A percentile compares a stretch with the other conserved stretches of the same genome.
Conservation (phyloP, 2,113 vertebrate species). For the Bostrychus sinensis region DNA sequence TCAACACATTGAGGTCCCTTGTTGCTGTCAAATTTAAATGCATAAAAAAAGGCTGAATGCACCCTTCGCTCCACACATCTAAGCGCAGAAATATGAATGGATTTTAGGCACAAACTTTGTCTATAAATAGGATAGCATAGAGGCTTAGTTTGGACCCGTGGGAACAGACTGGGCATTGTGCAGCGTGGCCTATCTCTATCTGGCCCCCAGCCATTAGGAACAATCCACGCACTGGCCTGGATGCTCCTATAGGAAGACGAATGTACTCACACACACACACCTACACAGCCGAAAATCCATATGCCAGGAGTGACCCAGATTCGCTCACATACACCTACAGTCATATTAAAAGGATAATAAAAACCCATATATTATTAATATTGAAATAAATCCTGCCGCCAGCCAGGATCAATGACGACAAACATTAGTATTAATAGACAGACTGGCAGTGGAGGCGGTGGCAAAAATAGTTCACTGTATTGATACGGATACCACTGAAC, state of each 20-base stretch:
- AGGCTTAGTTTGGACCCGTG: conserved; percentile 45
- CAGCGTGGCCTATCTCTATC: conserved; percentile 49
- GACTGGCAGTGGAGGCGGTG: not conserved
- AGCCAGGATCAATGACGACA: not conserved
- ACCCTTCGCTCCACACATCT: not conserved
- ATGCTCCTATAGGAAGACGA: conserved; percentile 20
- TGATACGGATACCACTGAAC: too few relatives aligned
- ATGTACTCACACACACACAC: conserved; percentile 34
- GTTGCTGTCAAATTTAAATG: not conserved
- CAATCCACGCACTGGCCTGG: conserved; percentile 13
- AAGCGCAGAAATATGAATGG: conserved; percentile 55
- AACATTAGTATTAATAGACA: not conserved
- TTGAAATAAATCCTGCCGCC: conserved; percentile 3
- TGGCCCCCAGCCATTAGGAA: conserved; percentile 53
- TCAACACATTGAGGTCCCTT: conserved; percentile 11
- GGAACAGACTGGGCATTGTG: conserved; percentile 71
- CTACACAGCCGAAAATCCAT: conserved; percentile 54
- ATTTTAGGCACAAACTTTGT: conserved; percentile 18
- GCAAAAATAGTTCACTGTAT: too few relatives aligned
- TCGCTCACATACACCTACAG: conserved; percentile 35
- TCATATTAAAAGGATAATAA: conserved; percentile 4
- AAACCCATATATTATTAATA: conserved; percentile 19
- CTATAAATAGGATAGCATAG: conserved; percentile 66
- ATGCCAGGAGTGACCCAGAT: conserved; percentile 45
- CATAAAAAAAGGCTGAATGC: not conserved